Conservation (phyloP, 2,888 invertebrate genomes). For the Therioaphis trifolii region DNA sequence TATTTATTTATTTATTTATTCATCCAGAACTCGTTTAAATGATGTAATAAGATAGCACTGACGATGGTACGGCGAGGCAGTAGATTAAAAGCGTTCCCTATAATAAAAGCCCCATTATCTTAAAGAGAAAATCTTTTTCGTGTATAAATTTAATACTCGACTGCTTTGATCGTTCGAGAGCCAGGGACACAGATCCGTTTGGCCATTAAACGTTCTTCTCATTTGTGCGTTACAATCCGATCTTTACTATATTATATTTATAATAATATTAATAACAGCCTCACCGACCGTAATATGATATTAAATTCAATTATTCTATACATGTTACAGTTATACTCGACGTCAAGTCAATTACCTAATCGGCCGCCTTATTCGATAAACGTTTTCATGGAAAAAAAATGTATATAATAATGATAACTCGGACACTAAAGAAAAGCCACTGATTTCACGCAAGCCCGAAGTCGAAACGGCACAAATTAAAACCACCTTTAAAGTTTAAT, state of each 20-base stretch:
- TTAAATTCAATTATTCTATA: neutral
- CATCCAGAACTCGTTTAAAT: no score
- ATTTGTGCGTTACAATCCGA: neutral
- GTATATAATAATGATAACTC: neutral
- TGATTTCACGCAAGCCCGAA: neutral
- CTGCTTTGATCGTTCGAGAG: neutral
- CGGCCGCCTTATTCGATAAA: neutral
- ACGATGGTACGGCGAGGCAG: no score
- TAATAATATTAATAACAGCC: no score
- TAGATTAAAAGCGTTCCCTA: neutral
- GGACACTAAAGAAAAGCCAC: neutral
- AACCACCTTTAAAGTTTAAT: no score
- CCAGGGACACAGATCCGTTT: neutral
- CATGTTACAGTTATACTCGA: no score
- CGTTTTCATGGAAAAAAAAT: neutral
- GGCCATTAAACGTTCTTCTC: conserved; percentile 3
- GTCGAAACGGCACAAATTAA: neutral
- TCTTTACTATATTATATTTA: no score
- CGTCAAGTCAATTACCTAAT: neutral
- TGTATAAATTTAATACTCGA: neutral
- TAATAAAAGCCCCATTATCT: neutral
- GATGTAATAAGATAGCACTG: no score
- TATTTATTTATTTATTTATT: no score
- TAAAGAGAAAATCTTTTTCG: neutral
- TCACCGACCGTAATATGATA: neutral